Conservation (phyloP, 2,888 invertebrate genomes). For the Laothoe populi region DNA sequence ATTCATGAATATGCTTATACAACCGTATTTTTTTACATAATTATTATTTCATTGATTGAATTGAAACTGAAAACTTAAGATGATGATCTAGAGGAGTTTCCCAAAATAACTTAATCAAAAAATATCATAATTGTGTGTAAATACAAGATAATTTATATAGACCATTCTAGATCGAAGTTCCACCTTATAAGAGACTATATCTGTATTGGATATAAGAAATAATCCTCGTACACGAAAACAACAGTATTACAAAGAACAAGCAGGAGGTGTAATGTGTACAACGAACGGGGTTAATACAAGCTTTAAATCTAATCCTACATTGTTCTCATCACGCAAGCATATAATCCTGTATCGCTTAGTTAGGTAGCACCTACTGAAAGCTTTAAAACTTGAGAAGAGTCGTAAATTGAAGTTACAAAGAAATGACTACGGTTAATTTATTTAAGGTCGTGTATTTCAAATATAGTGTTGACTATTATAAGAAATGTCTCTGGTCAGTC, state of each 20-base stretch:
- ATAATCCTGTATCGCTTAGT: not conserved
- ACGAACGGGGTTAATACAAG: conserved; percentile 37
- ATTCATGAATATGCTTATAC: not conserved
- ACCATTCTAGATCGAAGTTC: no score
- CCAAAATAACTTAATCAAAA: no score
- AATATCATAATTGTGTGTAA: no score
- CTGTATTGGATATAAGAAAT: not conserved
- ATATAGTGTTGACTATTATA: no score
- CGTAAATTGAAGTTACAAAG: not conserved
- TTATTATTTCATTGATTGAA: no score
- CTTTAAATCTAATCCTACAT: conserved; percentile 39
- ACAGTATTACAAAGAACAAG: conserved; percentile 3
- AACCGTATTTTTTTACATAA: not conserved
- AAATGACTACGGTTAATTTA: not conserved
- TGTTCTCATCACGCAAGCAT: conserved; percentile 39
- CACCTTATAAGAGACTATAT: not conserved
- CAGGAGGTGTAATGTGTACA: conserved; percentile 12
- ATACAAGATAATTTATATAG: no score
- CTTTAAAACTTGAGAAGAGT: not conserved
- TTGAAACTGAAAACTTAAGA: no score
- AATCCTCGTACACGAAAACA: conserved; percentile 16
- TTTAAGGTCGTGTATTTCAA: no score
- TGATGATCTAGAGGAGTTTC: no score
- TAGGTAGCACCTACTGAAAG: not conserved
- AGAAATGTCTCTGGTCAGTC: no score